Evolutionary conservation across 2,888 invertebrate genomes (phyloP), one percentile per base, ranked within the genome.

Genomic region (Drosophila anceps): DNA sequence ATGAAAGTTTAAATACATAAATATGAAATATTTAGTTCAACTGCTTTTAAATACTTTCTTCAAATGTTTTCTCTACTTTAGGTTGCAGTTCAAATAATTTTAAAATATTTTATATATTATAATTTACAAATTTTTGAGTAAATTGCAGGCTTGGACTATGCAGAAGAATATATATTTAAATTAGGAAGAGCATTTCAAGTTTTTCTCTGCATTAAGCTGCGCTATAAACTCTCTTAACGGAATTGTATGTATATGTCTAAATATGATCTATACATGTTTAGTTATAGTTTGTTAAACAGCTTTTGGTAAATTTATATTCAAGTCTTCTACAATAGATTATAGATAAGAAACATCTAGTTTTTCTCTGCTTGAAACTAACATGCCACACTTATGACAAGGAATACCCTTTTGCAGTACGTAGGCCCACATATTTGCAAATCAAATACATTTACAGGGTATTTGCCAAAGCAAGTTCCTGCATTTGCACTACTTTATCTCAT

Each of bases 381-480:
- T n/a, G 9, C 3, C 12, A 20, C 1, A 6, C 12, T n/a, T 37
- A 13, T 1, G 5, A 4, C 13, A 15, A 15, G 35, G 2, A 35
- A 15, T 15, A 1, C 15, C 35, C 3, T 35, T 35, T 15, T 15
- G 15, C 4, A 35, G 35, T 15, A 15, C 12, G 10, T 37, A 15
- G 24, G 24, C 24, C 2, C 24, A 24, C 24, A 3, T 0, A 39
- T n/a, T 8, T 18, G 27, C 46, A 48, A n/a, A 4, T 18, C n/a
- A n/a, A 27, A 7, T 18, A 15, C 2, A 15, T 10, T 15, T 57
- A n/a, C 33, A 35, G 67, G 65, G 65, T 48, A 48, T 53, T 39
- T 4, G n/a, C 0, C n/a, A 9, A n/a, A 39, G 44, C 24, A 53
- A 53, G 48, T 48, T 65, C 12, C 31, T n/a, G 37, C 39, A 65